These are phyloP conservation scores for Graptemys geographica DNA, from an alignment of 2,797 vertebrate species.

Conservation along the genomic window DNA sequence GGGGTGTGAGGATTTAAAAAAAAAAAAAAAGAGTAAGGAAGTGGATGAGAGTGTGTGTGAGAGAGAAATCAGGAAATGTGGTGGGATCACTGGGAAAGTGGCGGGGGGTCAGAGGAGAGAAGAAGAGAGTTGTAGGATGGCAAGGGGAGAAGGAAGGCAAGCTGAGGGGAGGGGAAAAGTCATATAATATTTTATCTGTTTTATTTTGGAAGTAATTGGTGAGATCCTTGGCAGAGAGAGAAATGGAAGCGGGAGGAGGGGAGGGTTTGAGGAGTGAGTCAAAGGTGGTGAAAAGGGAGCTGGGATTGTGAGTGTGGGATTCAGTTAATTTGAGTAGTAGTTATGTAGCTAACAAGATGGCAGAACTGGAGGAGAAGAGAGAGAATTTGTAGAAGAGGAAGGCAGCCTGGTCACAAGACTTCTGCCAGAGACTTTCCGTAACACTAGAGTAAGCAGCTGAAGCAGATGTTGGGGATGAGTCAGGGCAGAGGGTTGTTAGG, in stretches of 20 bases:
- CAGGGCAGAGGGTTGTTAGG: neutral
- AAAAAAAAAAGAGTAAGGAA: neutral
- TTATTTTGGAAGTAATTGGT: neutral
- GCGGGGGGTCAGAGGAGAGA: neutral
- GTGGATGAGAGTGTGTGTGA: neutral
- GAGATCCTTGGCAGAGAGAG: neutral
- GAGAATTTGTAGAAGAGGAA: neutral
- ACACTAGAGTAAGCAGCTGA: neutral
- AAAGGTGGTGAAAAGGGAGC: neutral
- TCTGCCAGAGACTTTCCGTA: neutral
- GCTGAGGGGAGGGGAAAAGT: neutral
- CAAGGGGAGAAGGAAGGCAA: neutral
- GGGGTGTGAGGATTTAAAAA: neutral
- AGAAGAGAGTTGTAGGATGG: neutral
- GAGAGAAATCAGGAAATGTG: neutral
- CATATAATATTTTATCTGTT: neutral
- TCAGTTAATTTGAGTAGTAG: neutral
- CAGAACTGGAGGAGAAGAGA: neutral
- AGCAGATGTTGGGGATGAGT: neutral
- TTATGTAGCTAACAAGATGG: neutral
- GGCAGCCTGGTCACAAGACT: neutral
- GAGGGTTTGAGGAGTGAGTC: neutral
- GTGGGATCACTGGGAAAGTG: neutral
- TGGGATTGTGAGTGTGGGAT: neutral
- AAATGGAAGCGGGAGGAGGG: neutral